Evolutionary conservation across 2,113 vertebrate genomes (phyloP), one percentile per base, ranked within the genome.

Genomic region (Pteropus alecto): DNA sequence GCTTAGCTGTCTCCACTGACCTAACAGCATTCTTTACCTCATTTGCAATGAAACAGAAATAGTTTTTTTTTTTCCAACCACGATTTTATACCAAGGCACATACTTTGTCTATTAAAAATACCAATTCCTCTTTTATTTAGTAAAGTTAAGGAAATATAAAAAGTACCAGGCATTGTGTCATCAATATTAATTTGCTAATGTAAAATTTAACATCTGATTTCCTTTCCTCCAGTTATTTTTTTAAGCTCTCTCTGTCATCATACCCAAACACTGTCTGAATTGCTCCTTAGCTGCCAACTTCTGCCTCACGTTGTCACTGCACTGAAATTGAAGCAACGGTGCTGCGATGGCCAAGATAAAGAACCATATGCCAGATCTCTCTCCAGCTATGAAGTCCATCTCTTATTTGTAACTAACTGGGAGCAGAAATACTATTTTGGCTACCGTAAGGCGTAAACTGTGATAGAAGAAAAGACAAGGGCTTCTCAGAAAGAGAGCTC

Each of bases 1-100:
- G 98, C 98, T 98, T 97, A 98, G 96, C 96, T 94, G 77, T 95
- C 95, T 97, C 96, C 93, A 94, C 95, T 98, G 97, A 98, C 97
- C 98, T 97, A 96, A 97, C 88, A 71, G 93, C 95, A 97, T 97
- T 98, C 97, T 98, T 97, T 76, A 96, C 97, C 97, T 97, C 96
- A 96, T 96, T 97, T 94, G 97, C 92, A 98, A 97, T 91, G 97
- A 97, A 98, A 98, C 95, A 97, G 95, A 97, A 98, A 74, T 78
- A 65, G 38, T 46, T 43, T 74, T 73, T 38, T 60, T 82, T 38
- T 60, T 63, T n/a, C 70, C 6, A 90, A 61, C 38, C 56, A 61
- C 13, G 21, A 35, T 96, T 93, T 89, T 58, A 94, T 48, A 85
- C 38, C 24, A 51, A 94, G 28, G 33, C 38, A 63, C 41, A 78